A percentile compares a stretch with the other conserved stretches of the same genome.
These are phyloP conservation scores for Chaetodon trifascialis DNA, from an alignment of 2,113 vertebrate genomes.

Conservation along the genomic window DNA sequence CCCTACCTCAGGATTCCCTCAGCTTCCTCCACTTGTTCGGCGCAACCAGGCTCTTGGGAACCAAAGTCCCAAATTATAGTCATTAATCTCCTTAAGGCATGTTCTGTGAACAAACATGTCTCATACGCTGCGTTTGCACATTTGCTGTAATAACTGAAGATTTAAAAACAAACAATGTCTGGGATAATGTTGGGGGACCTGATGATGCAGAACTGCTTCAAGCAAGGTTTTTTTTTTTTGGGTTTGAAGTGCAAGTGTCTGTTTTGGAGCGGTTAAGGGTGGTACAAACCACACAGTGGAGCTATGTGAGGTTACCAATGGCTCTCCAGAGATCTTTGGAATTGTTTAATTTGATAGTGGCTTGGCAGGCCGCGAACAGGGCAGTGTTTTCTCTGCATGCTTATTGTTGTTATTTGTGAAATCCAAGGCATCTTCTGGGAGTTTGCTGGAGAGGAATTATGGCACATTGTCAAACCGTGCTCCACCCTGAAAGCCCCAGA, in stretches of 20 bases:
- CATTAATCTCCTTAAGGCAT: constrained; percentile 72
- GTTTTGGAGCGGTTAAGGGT: constrained; percentile 19
- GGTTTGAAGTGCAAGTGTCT: constrained; percentile 32
- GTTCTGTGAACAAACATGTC: constrained; percentile 65
- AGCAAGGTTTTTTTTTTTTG: constrained; percentile 23
- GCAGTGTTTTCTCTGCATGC: constrained; percentile 27
- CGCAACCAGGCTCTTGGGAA: constrained; percentile 51
- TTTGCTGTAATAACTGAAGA: constrained; percentile 56
- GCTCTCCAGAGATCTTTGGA: constrained; percentile 47
- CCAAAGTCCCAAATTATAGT: constrained; percentile 71
- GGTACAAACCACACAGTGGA: constrained; percentile 45
- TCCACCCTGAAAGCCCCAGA: constrained; percentile 49
- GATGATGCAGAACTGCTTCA: constrained; percentile 3
- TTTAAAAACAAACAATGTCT: constrained; percentile 65
- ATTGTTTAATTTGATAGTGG: constrained; percentile 61
- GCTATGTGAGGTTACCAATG: constrained; percentile 34
- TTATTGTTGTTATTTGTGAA: constrained; percentile 67
- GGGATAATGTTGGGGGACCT: constrained; percentile 24
- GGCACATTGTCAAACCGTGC: constrained; percentile 49
- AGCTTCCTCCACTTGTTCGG: constrained; percentile 25
- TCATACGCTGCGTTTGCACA: constrained; percentile 46
- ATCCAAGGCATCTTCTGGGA: constrained; percentile 56
- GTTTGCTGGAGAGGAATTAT: constrained; percentile 48
- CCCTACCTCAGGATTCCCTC: constrained; percentile 38
- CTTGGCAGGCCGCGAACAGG: constrained; percentile 13